Evolutionary conservation across 2,113 vertebrate species (phyloP), one percentile per base, ranked within the genome.

Genomic region (Siniperca knerii): DNA sequence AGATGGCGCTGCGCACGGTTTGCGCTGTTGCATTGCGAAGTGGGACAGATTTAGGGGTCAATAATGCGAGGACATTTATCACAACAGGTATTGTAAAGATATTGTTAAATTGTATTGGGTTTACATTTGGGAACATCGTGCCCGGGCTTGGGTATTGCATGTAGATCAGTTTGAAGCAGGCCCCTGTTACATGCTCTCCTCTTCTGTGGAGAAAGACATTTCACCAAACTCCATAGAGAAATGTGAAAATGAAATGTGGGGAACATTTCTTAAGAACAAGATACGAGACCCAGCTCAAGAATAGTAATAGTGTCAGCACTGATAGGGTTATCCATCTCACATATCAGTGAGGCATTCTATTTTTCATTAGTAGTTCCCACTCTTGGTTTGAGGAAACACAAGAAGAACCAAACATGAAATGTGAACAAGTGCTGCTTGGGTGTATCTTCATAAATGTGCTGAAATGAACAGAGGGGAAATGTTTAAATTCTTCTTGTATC

Each of bases 1-100:
- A 95, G 77, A 96, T 96, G 96, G 96, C 95, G 95, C 83, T 94
- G 57, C 93, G 92, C 87, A 52, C 65, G 6, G 58, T 81, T 0
- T 85, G 82, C 1, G 3, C n/a, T 0, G 21, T 62, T 60, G 13
- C 83, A 0, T 11, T 92, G 15, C 64, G 91, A 21, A 21, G 72
- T 15, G 85, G 82, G 48, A 55, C 82, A 62, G 93, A 93, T 79
- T 87, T 94, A 70, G 85, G 92, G 83, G 89, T 93, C 87, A 94
- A 54, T 44, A 92, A 90, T 40, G 58, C 37, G 2, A 93, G 93
- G 62, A 79, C 89, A 7, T 79, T 96, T 73, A 64, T 79, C 48
- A 94, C 90, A 3, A 90, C 94, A 89, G 96, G 96, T 96, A 92
- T 16, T 35, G 4, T 37, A 33, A 40, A 6, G 0, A 18, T 23